These are phyloP conservation scores for Myanophis thanlyinensis DNA, from an alignment of 2,113 vertebrate species.

Conservation along the genomic window DNA sequence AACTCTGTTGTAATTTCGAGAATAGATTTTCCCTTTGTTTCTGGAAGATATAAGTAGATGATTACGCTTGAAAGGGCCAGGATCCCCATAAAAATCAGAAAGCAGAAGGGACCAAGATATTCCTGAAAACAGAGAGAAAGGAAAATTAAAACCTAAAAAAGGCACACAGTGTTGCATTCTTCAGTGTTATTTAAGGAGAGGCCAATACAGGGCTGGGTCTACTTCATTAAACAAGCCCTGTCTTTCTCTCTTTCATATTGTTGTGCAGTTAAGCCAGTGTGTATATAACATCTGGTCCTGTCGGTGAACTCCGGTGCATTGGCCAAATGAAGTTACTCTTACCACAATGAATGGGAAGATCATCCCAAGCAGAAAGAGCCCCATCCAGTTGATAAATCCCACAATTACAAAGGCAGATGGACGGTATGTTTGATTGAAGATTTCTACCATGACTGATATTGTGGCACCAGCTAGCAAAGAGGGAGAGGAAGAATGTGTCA, in stretches of 20 bases:
- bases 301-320: background rate
- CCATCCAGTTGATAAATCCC: slow-evolving; percentile 66
- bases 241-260: background rate
- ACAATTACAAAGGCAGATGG: slow-evolving; percentile 69
- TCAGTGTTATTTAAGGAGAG: background rate
- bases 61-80: slow-evolving; percentile 66
- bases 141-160: background rate
- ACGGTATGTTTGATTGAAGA: slow-evolving; percentile 69
- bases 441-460: slow-evolving; percentile 63
- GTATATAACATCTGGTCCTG: background rate
- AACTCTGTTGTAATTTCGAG: slow-evolving; percentile 81
- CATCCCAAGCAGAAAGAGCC: slow-evolving; percentile 69
- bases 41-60: slow-evolving; percentile 73
- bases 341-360: slow-evolving; percentile 68
- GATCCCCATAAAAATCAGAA: slow-evolving; percentile 79
- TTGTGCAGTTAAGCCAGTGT: background rate
- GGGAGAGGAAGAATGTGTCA: background rate
- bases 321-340: slow-evolving; percentile 21
- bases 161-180: background rate
- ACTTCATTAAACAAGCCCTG: background rate
- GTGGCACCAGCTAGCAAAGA: slow-evolving; percentile 59
- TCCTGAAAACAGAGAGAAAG: slow-evolving; percentile 64
- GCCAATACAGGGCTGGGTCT: background rate
- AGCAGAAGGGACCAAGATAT: slow-evolving; percentile 76
- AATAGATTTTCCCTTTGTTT: slow-evolving; percentile 76